Evolutionary conservation across 2,113 vertebrate genomes (phyloP), one percentile per base, ranked within the genome.

Genomic region (Todiramphus saurophagus): DNA sequence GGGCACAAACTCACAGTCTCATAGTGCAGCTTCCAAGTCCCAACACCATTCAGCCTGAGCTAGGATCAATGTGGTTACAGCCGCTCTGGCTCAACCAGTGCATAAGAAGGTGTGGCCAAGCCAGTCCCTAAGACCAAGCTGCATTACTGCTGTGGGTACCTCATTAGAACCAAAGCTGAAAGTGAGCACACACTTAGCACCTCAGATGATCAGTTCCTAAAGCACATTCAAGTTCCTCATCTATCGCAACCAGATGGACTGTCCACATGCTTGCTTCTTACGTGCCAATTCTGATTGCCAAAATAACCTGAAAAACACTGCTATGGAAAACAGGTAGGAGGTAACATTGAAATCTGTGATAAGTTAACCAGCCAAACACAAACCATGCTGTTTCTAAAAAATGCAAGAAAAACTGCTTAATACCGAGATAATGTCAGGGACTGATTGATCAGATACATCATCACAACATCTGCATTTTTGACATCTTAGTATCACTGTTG

Each of bases 51-150:
- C 58, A 46, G 20, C 24, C 2, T 53, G 24, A 78, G 33, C 13
- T 44, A 28, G 25, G 35, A 35, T 64, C 31, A 37, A 3, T 1
- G 18, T 41, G 23, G 55, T 7, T 81, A n/a, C 60, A 63, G 41
- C 15, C 31, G 21, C 43, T 24, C 31, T 43, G 48, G 31, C 48
- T 43, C 41, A 43, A 70, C 56, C 9, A 10, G 17, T 8, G 24
- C 43, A 4, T 12, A 58, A 28, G 43, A 37, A 37, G 37, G 37
- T 6, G 19, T 39, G 74, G 0, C 13, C 67, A 72, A 37, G 35
- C 31, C 21, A 51, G 44, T 7, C 37, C 66, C 53, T 35, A 15
- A 39, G 23, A 11, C 58, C 0, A 0, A 46, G 33, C 1, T 87
- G 56, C 70, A 50, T 82, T 51, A 64, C 33, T 35, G 24, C 15